Evolutionary conservation across 2,888 invertebrate genomes (phyloP).

Genomic region (Lepidonotus clava): DNA sequence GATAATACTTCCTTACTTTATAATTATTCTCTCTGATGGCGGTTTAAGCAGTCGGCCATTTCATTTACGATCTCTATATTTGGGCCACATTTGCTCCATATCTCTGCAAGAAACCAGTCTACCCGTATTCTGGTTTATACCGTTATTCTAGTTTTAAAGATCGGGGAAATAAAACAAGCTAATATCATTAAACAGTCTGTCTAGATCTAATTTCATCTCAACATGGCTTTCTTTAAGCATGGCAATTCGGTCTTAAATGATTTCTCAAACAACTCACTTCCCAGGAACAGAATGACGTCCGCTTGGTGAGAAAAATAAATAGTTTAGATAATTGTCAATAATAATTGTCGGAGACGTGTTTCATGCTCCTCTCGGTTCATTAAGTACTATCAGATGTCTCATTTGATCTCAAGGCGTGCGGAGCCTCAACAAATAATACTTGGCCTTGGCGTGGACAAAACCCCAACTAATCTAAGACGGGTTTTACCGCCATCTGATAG

Average conservation of each 20-base stretch:
- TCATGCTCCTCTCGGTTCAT: neutral
- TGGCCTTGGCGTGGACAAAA: no score
- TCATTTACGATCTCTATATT: no score
- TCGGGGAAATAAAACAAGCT: no score
- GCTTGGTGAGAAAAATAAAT: neutral
- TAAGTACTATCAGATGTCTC: neutral
- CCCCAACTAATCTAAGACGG: neutral
- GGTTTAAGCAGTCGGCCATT: no score
- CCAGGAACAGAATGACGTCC: neutral
- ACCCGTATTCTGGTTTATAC: no score
- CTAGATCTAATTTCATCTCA: conserved; percentile 24
- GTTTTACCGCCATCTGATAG: conserved; percentile 1
- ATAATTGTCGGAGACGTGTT: conserved; percentile 22
- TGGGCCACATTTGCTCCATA: no score
- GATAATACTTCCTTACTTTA: no score
- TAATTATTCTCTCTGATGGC: no score
- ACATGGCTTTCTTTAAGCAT: neutral
- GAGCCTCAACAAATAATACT: neutral
- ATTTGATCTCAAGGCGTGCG: neutral
- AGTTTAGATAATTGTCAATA: neutral
- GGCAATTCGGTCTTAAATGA: neutral
- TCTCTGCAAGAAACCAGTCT: no score
- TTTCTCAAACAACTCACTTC: neutral
- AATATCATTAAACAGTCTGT: neutral
- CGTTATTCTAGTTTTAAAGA: no score